Base-by-base conservation (phyloP, 1,140 invertebrate genomes). In the Drosophila triauraria region DNA sequence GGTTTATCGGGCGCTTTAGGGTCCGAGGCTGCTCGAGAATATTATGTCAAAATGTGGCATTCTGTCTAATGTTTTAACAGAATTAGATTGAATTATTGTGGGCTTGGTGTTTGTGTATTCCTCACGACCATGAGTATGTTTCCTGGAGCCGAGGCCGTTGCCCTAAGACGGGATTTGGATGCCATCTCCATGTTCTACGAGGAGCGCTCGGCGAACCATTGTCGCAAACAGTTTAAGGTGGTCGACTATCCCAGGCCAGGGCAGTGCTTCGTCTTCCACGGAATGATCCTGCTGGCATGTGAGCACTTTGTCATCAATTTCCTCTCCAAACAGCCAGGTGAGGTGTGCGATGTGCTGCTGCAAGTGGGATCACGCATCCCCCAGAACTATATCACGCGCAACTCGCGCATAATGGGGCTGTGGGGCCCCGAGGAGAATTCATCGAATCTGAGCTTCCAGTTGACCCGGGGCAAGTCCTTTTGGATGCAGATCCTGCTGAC, bases 341-440 rank as follows among this genome's bases (percentile, higher is more conserved):
- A 77, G 12, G 1, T 23, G 1, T 43, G 17, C n/a, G 96, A 97
- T 80, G 94, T 97, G 58, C 95, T 95, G 1, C 93, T 98, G 20
- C 96, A 97, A 90, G 94, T 98, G 58, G 97, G 97, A 83, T 95
- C 95, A 2, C 95, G 96, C 25, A 91, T 96, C 25, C 95, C 95
- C 38, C 95, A 96, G 67, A 94, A 94, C 38, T 95, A 96, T 71
- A 94, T 97, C 4, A 96, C 97, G 1, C 93, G 97, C 47, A 98
- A 98, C 82, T 93, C 94, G 2, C 94, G 94, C 20, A 57, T 94
- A 9, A 92, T 46, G 51, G 78, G 71, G 12, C 61, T 50, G 9
- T 97, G 96, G 96, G 95, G 96, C 0, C 78, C 93, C 2, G 96
- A 96, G 82, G 96, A 97, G 83, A 94, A 94, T 10, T 91, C 93